Percentiles rank a stretch among this genome's conserved stretches.
phyloP scores from a whole-genome alignment of 2,797 vertebrate species.

The Taenioides sp. region DNA sequence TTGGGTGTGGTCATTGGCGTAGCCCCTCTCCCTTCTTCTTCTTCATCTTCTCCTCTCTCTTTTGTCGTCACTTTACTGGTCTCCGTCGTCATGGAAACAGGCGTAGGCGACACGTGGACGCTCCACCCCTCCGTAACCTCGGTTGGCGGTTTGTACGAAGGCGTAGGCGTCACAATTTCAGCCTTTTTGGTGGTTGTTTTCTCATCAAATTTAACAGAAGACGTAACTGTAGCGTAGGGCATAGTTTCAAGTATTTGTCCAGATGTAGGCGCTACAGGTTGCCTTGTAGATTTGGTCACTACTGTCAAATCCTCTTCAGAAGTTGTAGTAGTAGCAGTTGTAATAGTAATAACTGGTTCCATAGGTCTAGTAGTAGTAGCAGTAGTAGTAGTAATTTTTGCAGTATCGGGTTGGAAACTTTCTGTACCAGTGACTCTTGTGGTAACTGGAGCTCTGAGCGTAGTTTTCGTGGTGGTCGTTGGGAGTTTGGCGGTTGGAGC shows the following conservation, averaged over 20 bases:
- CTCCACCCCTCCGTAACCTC: neutral
- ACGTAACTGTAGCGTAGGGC: neutral
- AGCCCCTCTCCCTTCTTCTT: conserved; percentile 19
- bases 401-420: conserved; percentile 31
- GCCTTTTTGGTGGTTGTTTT: neutral
- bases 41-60: neutral
- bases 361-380: neutral
- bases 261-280: neutral
- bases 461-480: conserved; percentile 31
- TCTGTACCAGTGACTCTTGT: conserved; percentile 49
- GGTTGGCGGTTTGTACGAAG: too few relatives aligned
- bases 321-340: neutral
- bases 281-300: conserved; percentile 29
- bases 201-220: neutral
- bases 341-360: neutral
- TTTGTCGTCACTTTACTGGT: neutral
- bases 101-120: too few relatives aligned
- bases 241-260: neutral
- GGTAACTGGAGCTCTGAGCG: conserved; percentile 44
- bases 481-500: conserved; percentile 31
- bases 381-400: conserved; percentile 32
- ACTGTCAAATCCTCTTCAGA: conserved; percentile 28
- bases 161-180: neutral
- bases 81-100: neutral
- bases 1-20: neutral